Evolutionary conservation across 2,113 vertebrate species (phyloP), one percentile per base, ranked within the genome.

Genomic region (Cephalopholis sonnerati): DNA sequence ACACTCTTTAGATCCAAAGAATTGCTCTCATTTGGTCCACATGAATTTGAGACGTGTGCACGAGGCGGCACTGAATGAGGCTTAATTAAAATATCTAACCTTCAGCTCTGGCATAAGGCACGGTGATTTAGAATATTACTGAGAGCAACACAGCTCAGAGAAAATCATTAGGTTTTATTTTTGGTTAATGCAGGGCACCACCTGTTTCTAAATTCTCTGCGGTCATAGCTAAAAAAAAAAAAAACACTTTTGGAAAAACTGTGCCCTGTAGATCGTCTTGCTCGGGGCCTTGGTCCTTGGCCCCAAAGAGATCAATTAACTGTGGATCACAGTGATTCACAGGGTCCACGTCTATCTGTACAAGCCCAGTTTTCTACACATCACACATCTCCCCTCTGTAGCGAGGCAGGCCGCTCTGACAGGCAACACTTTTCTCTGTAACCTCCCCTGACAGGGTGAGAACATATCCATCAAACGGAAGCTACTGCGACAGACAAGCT

Each of bases 241-340:
- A n/a, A 24, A 41, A 3, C 9, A 16, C 22, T 68, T 74, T 67
- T 54, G 59, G 18, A 78, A 69, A 69, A 70, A 39, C 46, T 29
- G 61, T 44, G 22, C 79, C 72, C 66, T n/a, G 64, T 39, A 39
- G 67, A 55, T 65, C 22, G 22, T 69, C 61, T 82, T 69, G 61
- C 80, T 82, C 9, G 2, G 29, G 74, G 71, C 77, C 44, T 32
- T 27, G 79, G 68, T 82, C 82, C 79, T 76, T 74, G 87, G 88
- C 87, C 92, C 91, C 91, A 88, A 91, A 93, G 91, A 93, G 91
- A 92, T 94, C 90, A 92, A 93, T 93, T 93, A 93, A 86, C 48
- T 36, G 58, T 88, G 84, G 73, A 91, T 89, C 84, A 82, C 59
- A 83, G 82, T 79, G 86, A 91, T 93, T 93, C 85, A 82, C 76